Percentiles rank a stretch among this genome's conserved stretches.
Evolutionary conservation across 2,797 vertebrate genomes (phyloP).

Genomic region (Thamnophis elegans): DNA sequence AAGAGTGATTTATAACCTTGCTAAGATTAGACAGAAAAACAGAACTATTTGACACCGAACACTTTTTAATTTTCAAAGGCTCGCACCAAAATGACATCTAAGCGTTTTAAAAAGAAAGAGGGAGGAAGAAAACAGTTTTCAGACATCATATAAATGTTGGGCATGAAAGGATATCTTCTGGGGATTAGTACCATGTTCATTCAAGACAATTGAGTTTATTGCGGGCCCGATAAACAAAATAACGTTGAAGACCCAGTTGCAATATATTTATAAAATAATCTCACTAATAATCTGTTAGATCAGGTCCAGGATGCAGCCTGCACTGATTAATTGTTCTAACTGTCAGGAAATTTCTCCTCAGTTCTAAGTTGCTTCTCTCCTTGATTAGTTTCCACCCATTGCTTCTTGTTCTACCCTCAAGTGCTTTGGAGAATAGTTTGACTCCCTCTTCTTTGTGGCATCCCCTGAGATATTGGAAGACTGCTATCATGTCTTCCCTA

Average conservation of each 20-base stretch:
- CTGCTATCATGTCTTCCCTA: too few species aligned
- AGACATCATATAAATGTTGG: not conserved
- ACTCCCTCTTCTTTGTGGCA: too few species aligned
- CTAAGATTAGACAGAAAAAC: not conserved
- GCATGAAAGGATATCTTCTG: not conserved
- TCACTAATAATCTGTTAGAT: not conserved
- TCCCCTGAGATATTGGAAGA: too few species aligned
- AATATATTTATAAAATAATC: not conserved
- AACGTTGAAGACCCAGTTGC: not conserved
- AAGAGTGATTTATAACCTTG: constrained; percentile 8
- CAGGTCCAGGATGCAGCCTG: too few species aligned
- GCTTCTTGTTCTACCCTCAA: too few species aligned
- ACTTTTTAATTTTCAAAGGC: constrained; percentile 36
- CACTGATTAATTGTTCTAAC: too few species aligned
- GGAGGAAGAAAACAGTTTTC: not conserved
- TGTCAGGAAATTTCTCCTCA: too few species aligned
- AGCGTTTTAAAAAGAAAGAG: not conserved
- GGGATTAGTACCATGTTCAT: not conserved
- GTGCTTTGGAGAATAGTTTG: too few species aligned
- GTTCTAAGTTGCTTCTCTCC: too few species aligned
- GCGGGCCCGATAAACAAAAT: not conserved
- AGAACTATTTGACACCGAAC: constrained; percentile 8
- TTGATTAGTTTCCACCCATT: too few species aligned
- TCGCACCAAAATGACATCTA: constrained; percentile 18
- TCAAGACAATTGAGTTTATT: not conserved